Percentiles rank a stretch among this genome's conserved stretches.
phyloP scores from a whole-genome alignment of 35 echinoderm and acorn worm species.

The Ophiothrix spiculata region DNA sequence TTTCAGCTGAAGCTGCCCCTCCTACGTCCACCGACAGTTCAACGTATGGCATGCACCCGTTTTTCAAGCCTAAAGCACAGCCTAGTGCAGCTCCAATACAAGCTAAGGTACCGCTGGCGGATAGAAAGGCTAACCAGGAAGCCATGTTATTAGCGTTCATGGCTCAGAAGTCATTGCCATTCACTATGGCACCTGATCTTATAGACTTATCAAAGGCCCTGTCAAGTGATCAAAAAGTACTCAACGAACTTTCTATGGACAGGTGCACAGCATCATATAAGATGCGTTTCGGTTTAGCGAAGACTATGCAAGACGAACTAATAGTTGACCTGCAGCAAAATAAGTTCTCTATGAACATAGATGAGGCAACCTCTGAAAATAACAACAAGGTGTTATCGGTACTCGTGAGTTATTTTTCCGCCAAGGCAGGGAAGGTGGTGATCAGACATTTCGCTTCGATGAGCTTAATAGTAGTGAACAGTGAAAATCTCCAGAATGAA shows the following conservation, averaged over 20 bases:
- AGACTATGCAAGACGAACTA: slow-evolving; percentile 15
- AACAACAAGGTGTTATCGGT: slow-evolving; percentile 40
- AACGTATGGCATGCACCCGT: slow-evolving; percentile 3
- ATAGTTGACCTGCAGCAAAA: slow-evolving; percentile 20
- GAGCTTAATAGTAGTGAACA: slow-evolving; percentile 8
- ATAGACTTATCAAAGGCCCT: slow-evolving; percentile 11
- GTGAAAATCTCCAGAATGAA: slow-evolving; percentile 14
- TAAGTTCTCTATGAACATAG: slow-evolving; percentile 49
- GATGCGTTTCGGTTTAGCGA: slow-evolving; percentile 27
- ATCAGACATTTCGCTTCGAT: slow-evolving; percentile 30
- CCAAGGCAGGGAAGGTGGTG: slow-evolving; percentile 4
- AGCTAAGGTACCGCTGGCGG: neutral
- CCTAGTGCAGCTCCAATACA: slow-evolving; percentile 5
- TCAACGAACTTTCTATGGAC: slow-evolving; percentile 25
- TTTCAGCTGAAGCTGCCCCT: neutral
- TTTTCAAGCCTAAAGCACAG: slow-evolving; percentile 17
- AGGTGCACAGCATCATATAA: neutral
- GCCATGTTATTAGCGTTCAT: too few species aligned
- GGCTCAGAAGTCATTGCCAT: slow-evolving; percentile 25
- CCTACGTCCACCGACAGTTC: neutral
- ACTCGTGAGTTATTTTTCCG: slow-evolving; percentile 32
- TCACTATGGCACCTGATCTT: slow-evolving; percentile 36
- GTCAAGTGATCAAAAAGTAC: slow-evolving; percentile 3
- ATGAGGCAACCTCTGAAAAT: slow-evolving; percentile 35
- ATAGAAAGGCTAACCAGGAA: too few species aligned